These are phyloP conservation scores for Metacarcinus magister DNA, from an alignment of 2,888 invertebrate species.

Conservation along the genomic window DNA sequence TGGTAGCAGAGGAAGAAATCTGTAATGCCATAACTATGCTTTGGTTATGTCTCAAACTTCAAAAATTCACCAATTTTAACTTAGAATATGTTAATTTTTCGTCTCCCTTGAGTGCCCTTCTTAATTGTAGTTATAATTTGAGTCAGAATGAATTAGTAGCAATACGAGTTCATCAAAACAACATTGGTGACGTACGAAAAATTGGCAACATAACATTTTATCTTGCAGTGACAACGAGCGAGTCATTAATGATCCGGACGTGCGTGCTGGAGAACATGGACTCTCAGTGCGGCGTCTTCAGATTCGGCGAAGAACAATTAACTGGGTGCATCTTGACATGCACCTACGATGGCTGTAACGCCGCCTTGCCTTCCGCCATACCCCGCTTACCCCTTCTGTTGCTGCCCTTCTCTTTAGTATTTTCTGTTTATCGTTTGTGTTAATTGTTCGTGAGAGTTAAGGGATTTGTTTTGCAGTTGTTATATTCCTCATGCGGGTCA, in stretches of 20 bases:
- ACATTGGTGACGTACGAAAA: background rate
- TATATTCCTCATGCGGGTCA: background rate
- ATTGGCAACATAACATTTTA: background rate
- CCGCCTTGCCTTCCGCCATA: conserved; percentile 79
- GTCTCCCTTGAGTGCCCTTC: background rate
- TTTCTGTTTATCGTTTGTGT: background rate
- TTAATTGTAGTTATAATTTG: background rate
- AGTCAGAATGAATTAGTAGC: background rate
- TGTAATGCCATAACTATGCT: too few relatives aligned
- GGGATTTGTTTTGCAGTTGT: background rate
- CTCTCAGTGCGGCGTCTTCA: conserved; percentile 86
- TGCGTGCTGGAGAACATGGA: conserved; percentile 86
- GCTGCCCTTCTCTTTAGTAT: background rate
- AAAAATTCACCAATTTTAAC: too few relatives aligned
- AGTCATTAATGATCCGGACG: conserved; percentile 85
- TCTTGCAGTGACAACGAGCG: conserved; percentile 84
- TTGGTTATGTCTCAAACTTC: too few relatives aligned
- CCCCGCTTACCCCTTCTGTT: background rate
- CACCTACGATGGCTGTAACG: conserved; percentile 86
- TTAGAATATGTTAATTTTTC: background rate
- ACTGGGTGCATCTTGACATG: conserved; percentile 87
- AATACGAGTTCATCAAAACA: background rate
- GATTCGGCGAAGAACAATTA: conserved; percentile 85
- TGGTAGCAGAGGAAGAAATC: too few relatives aligned
- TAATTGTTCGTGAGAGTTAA: background rate